Evolutionary conservation across 2,888 invertebrate species (phyloP).

Genomic region (Lymantria dispar): DNA sequence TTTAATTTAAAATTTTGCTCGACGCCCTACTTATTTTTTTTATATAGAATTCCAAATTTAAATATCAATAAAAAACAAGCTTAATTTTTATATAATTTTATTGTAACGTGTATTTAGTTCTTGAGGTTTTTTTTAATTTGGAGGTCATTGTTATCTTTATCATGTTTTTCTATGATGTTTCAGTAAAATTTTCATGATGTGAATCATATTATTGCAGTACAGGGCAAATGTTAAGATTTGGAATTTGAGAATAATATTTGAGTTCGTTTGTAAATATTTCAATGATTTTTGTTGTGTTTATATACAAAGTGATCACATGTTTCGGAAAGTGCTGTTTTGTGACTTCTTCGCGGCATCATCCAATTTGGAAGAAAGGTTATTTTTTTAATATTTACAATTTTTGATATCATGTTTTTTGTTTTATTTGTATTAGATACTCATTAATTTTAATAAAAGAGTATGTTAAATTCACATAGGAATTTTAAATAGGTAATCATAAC

Average conservation of each 20-base stretch:
- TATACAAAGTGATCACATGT: conserved; percentile 31
- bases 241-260: no score
- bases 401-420: no score
- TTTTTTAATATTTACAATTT: no score
- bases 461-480: no score
- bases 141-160: neutral
- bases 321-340: conserved; percentile 55
- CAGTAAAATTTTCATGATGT: neutral
- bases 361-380: conserved; percentile 43
- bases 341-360: conserved; percentile 42
- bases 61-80: neutral
- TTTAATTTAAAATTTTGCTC: conserved; percentile 2
- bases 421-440: no score
- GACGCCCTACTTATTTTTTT: conserved; percentile 12
- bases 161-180: neutral
- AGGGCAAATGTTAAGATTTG: no score
- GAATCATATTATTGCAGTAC: neutral
- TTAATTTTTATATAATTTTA: neutral
- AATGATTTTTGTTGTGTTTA: neutral
- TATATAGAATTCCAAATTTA: neutral
- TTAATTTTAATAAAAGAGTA: no score
- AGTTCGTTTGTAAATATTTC: neutral
- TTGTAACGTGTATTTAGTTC: neutral
- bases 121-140: neutral
- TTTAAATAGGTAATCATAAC: no score